phyloP scores from a whole-genome alignment of 2,888 invertebrate genomes.

The Macropis europaea region DNA sequence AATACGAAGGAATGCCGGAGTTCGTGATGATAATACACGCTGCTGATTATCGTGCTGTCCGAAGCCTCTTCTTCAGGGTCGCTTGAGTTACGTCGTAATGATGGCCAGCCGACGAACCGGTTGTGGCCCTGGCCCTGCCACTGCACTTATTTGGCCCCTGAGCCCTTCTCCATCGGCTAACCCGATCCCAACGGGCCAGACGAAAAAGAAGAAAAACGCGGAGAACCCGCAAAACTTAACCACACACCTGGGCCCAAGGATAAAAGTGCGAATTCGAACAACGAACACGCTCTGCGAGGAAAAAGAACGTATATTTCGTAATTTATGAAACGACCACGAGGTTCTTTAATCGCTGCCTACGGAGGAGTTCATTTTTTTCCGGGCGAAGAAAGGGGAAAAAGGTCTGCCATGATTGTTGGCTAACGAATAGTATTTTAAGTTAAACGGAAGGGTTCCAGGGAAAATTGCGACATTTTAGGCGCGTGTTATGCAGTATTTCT shows the following conservation, averaged over 20 bases:
- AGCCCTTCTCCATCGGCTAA: constrained; percentile 48
- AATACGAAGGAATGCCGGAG: constrained; percentile 21
- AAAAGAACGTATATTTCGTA: constrained; percentile 12
- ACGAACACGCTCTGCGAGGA: not conserved
- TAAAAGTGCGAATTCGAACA: constrained; percentile 38
- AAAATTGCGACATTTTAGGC: not conserved
- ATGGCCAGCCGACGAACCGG: constrained; percentile 59
- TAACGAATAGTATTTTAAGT: not conserved
- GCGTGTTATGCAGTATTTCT: too few species aligned
- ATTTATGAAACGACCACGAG: constrained; percentile 11
- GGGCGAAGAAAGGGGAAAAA: not conserved
- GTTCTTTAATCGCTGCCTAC: constrained; percentile 4
- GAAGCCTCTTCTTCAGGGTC: constrained; percentile 47
- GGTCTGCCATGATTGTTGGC: not conserved
- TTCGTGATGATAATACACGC: constrained; percentile 28
- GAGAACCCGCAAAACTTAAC: constrained; percentile 60
- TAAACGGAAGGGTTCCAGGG: not conserved
- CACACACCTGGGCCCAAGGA: constrained; percentile 59
- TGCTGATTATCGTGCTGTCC: constrained; percentile 52
- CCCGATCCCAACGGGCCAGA: constrained; percentile 51
- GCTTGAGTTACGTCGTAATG: constrained; percentile 62
- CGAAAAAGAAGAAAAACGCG: constrained; percentile 21
- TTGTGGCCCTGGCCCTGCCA: constrained; percentile 58
- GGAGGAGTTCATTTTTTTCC: not conserved
- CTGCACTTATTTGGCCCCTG: constrained; percentile 63